Evolutionary conservation across 2,797 vertebrate species (phyloP).

Genomic region (Coregonus sp.): DNA sequence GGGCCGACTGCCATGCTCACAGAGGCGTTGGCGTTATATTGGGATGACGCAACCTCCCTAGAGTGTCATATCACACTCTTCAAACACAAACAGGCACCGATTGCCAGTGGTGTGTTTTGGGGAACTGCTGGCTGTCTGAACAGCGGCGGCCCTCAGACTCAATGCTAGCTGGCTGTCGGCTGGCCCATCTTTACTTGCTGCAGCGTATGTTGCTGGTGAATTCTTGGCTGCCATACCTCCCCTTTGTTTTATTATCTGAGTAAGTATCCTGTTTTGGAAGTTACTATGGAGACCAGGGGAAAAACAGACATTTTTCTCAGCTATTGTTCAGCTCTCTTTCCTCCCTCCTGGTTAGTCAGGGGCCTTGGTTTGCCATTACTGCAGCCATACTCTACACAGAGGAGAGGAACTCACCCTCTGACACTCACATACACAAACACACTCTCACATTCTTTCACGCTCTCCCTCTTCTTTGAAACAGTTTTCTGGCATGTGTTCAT

Average conservation of each 20-base stretch:
- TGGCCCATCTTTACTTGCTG: constrained; percentile 38
- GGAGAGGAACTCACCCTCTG: constrained; percentile 12
- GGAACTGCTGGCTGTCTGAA: constrained; percentile 22
- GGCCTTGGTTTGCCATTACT: constrained; percentile 31
- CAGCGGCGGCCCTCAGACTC: constrained; percentile 23
- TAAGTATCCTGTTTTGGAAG: constrained; percentile 74
- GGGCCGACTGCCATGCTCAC: neutral
- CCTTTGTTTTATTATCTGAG: constrained; percentile 74
- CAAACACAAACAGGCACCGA: constrained; percentile 15
- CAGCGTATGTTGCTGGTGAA: constrained; percentile 38
- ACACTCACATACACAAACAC: neutral
- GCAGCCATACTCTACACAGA: constrained; percentile 11
- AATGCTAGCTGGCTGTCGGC: constrained; percentile 40
- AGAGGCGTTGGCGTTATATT: neutral
- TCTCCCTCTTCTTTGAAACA: constrained; percentile 30
- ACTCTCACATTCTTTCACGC: constrained; percentile 16
- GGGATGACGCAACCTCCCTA: constrained; percentile 5
- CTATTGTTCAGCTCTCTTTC: constrained; percentile 54
- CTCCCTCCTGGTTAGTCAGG: constrained; percentile 31
- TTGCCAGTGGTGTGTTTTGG: constrained; percentile 7
- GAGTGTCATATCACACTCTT: constrained; percentile 26
- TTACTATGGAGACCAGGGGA: constrained; percentile 62
- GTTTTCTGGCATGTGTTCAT: constrained; percentile 31
- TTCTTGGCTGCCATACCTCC: constrained; percentile 53
- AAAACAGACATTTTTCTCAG: constrained; percentile 61